Base-by-base conservation (phyloP, 2,888 invertebrate species). In the Nipponacmea schrenckii region DNA sequence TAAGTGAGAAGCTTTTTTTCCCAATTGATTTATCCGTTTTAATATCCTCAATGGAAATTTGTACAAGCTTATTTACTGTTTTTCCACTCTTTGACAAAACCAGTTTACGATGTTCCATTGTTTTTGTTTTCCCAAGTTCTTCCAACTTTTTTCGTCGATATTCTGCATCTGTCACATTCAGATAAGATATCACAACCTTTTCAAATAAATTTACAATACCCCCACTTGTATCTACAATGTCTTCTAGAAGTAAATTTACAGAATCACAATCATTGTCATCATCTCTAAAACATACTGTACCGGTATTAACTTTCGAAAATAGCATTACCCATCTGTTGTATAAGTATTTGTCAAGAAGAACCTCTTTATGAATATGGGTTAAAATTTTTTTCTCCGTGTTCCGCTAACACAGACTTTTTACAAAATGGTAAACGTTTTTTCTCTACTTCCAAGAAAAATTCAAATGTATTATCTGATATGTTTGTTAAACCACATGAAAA, bases 401-500 rank as follows among this genome's bases (percentile, higher is more conserved):
- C n/a, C 39, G 10, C n/a, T 31, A 64, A n/a, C n/a, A 31, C n/a
- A 24, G n/a, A 27, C 31, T 31, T 31, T 14, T 8, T 64, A 17
- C 39, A 64, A 10, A 27, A 14, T 31, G 64, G 64, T 10, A 64
- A 10, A 14, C 64, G 27, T 17, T 64, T 64, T 31, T 44, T 64
- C 17, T 64, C 64, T 10, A 64, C 14, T 31, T 26, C 64, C 39
- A 64, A 31, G n/a, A 64, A 64, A 31, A 64, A 64, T n/a, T 64
- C 31, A 64, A 64, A 64, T 8, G 64, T 15, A 10, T 14, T 7
- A 31, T 64, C 64, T 8, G 24, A 24, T 27, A 64, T 64, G 39
- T 64, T 64, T 26, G 64, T 64, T 10, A 64, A 39, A 27, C 64
- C 64, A 64, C 27, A 64, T n/a, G 64, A 31, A 20, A 64, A 31